Percentiles rank a stretch among this genome's conserved stretches.
Evolutionary conservation across 2,113 vertebrate species (phyloP).

Genomic region (Ranitomeya imitator): DNA sequence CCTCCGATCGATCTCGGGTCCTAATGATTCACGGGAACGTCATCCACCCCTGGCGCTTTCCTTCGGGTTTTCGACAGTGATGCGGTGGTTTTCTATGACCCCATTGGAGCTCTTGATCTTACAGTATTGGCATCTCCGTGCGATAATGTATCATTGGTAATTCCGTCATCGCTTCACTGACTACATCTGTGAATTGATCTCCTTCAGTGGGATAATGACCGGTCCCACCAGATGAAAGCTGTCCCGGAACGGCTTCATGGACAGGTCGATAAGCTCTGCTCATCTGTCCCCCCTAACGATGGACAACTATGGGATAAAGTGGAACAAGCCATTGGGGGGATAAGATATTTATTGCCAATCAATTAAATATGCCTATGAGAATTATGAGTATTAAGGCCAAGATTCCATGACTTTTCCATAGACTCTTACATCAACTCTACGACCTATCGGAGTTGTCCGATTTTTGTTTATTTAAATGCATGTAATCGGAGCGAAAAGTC

Average conservation of each 20-base stretch:
- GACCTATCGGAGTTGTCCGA: too few species aligned
- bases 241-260: not conserved
- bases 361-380: not conserved
- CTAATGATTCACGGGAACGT: not conserved
- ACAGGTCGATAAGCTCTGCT: slow-evolving; percentile 5
- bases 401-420: too few species aligned
- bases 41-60: not conserved
- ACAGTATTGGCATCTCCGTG: not conserved
- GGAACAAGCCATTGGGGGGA: not conserved
- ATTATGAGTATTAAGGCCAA: not conserved
- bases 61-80: not conserved
- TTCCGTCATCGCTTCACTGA: not conserved
- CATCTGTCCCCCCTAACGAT: not conserved
- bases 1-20: not conserved
- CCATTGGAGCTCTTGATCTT: not conserved
- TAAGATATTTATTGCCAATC: not conserved
- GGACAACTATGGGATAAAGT: not conserved
- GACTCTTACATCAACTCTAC: too few species aligned
- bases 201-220: not conserved
- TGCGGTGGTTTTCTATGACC: not conserved
- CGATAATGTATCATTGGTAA: slow-evolving; percentile 3
- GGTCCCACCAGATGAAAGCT: not conserved
- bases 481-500: too few species aligned
- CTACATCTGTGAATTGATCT: not conserved
- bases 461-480: too few species aligned